phyloP scores from a whole-genome alignment of 2,113 vertebrate genomes.

The zebrafish (Danio rerio) region DNA sequence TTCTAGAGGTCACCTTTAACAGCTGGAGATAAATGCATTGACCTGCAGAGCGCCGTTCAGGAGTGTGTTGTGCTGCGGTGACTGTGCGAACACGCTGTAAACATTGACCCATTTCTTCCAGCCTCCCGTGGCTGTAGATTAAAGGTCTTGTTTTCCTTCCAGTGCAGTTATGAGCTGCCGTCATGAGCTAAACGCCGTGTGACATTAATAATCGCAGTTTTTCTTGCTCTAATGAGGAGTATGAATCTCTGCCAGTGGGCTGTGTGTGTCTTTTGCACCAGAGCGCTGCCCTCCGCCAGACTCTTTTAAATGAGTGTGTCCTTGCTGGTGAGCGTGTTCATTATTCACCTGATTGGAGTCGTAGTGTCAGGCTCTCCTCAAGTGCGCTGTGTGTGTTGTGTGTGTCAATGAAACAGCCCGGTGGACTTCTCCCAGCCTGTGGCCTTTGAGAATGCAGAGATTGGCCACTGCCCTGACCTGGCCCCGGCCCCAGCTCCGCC shows the following conservation, averaged over 20 bases:
- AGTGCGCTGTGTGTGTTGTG: conserved; percentile 20
- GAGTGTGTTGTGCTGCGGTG: not conserved
- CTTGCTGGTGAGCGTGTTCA: conserved; percentile 68
- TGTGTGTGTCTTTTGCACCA: conserved; percentile 31
- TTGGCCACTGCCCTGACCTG: conserved; percentile 84
- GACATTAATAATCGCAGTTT: conserved; percentile 53
- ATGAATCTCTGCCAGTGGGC: conserved; percentile 60
- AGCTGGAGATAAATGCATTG: not conserved
- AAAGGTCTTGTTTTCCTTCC: conserved; percentile 32
- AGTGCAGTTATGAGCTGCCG: conserved; percentile 51
- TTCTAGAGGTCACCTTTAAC: conserved; percentile 10
- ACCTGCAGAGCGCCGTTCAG: not conserved
- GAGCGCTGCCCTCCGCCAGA: conserved; percentile 54
- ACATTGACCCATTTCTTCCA: conserved; percentile 23
- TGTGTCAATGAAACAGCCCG: conserved; percentile 77
- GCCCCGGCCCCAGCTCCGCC: conserved; percentile 68
- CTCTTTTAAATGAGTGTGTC: conserved; percentile 69
- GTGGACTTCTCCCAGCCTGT: conserved; percentile 90
- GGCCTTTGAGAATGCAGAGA: conserved; percentile 95
- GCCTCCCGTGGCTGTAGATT: conserved; percentile 40
- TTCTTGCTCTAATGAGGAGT: conserved; percentile 53
- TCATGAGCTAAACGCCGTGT: conserved; percentile 46
- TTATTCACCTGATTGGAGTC: conserved; percentile 66
- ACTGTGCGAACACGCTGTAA: not conserved
- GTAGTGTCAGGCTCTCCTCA: not conserved